Percentiles rank a stretch among this genome's conserved stretches.
These are phyloP conservation scores for Hesperia comma DNA, from an alignment of 2,888 invertebrate genomes.

Conservation along the genomic window DNA sequence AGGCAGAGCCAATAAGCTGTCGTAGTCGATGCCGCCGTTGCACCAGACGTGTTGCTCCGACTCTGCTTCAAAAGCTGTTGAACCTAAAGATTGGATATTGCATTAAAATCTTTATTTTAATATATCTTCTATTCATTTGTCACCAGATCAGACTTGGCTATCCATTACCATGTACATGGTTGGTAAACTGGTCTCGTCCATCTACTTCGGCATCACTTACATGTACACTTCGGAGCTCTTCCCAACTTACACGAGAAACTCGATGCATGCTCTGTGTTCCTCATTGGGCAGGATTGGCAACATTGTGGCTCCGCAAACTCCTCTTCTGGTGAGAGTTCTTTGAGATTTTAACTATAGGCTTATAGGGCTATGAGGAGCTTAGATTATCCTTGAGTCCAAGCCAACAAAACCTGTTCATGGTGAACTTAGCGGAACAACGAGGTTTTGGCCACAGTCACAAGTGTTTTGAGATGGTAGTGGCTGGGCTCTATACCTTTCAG, in stretches of 20 bases:
- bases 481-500: too few species aligned
- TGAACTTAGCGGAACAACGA: too few species aligned
- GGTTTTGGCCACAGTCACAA: too few species aligned
- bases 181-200: constrained; percentile 85
- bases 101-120: not conserved
- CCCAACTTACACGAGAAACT: constrained; percentile 86
- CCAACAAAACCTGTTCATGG: too few species aligned
- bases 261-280: constrained; percentile 86
- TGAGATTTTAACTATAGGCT: not conserved
- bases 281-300: constrained; percentile 87
- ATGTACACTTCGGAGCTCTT: constrained; percentile 87
- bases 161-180: constrained; percentile 82
- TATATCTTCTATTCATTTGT: not conserved
- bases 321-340: constrained; percentile 79
- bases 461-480: too few species aligned
- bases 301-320: constrained; percentile 86
- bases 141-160: constrained; percentile 68
- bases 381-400: too few species aligned
- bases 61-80: too few species aligned
- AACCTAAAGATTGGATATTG: too few species aligned
- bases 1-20: too few species aligned
- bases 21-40: too few species aligned
- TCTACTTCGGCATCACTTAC: constrained; percentile 85
- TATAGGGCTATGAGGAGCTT: too few species aligned
- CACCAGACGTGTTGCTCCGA: too few species aligned